phyloP scores from a whole-genome alignment of 2,888 invertebrate genomes.

The Chydorus sphaericus region DNA sequence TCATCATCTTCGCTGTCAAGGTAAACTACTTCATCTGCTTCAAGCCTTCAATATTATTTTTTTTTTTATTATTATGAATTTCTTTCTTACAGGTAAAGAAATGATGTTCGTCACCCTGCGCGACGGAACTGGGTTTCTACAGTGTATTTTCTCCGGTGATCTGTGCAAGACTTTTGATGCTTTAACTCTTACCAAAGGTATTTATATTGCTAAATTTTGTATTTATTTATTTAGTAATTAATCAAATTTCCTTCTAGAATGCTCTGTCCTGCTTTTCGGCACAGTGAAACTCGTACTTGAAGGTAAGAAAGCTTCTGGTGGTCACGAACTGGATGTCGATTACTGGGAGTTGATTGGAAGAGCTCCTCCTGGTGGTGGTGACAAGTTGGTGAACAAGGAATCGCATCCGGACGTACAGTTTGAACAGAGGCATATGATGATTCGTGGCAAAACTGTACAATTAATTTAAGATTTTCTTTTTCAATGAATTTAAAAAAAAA shows the following conservation, averaged over 20 bases:
- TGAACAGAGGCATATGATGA: slow-evolving; percentile 95
- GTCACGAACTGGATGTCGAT: slow-evolving; percentile 60
- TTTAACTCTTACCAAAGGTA: slow-evolving; percentile 61
- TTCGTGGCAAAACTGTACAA: slow-evolving; percentile 89
- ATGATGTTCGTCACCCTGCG: slow-evolving; percentile 87
- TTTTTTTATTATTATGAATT: neutral
- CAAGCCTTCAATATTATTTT: neutral
- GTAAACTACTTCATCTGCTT: slow-evolving; percentile 26
- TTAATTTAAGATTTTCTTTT: neutral
- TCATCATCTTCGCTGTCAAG: slow-evolving; percentile 86
- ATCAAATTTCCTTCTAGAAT: slow-evolving; percentile 24
- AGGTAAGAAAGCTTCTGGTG: slow-evolving; percentile 59
- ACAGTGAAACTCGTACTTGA: slow-evolving; percentile 68
- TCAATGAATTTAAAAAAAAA: neutral
- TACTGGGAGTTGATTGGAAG: slow-evolving; percentile 85
- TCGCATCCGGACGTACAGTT: slow-evolving; percentile 91
- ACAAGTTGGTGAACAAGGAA: slow-evolving; percentile 90
- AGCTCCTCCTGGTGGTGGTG: slow-evolving; percentile 95
- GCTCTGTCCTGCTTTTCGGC: slow-evolving; percentile 52
- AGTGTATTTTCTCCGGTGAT: slow-evolving; percentile 71
- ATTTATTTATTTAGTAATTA: neutral
- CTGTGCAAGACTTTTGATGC: slow-evolving; percentile 87
- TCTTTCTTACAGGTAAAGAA: slow-evolving; percentile 46
- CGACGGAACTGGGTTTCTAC: slow-evolving; percentile 90
- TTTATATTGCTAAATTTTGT: slow-evolving; percentile 42